phyloP scores from a whole-genome alignment of 2,113 vertebrate genomes.

The Mungos mungo region DNA sequence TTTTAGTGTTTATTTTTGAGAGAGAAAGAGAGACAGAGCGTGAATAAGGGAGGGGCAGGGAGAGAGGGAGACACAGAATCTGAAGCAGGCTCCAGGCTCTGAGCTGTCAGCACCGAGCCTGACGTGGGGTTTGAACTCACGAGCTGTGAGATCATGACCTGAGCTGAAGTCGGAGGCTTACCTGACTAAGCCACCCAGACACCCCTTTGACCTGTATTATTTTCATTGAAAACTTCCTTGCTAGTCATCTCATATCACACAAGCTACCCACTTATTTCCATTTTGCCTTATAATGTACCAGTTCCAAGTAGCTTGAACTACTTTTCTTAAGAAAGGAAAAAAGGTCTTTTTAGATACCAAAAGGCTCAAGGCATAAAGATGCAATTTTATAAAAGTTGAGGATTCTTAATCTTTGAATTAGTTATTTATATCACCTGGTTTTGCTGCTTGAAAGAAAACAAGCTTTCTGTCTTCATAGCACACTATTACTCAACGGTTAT shows the following conservation, averaged over 20 bases:
- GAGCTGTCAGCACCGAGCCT: too few relatives aligned
- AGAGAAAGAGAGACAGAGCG: too few relatives aligned
- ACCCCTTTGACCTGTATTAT: background rate
- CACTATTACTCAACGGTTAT: background rate
- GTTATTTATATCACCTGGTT: background rate
- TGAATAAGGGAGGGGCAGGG: too few relatives aligned
- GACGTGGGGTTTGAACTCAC: too few relatives aligned
- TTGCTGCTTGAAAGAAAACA: background rate
- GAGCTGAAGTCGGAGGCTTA: too few relatives aligned
- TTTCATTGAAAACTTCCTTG: background rate
- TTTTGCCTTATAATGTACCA: background rate
- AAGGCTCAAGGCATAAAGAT: background rate
- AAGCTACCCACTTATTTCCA: background rate
- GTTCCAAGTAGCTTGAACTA: background rate
- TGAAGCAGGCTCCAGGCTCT: too few relatives aligned
- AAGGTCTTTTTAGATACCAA: background rate
- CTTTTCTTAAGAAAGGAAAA: background rate
- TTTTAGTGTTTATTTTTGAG: too few relatives aligned
- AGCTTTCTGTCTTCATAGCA: background rate
- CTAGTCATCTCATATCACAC: background rate
- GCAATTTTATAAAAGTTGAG: background rate
- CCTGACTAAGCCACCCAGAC: too few relatives aligned
- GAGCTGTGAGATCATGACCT: too few relatives aligned
- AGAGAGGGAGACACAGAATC: too few relatives aligned
- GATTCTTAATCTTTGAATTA: conserved; percentile 1